Evolutionary conservation across 2,888 invertebrate species (phyloP).

Genomic region (Epinotia ramella): DNA sequence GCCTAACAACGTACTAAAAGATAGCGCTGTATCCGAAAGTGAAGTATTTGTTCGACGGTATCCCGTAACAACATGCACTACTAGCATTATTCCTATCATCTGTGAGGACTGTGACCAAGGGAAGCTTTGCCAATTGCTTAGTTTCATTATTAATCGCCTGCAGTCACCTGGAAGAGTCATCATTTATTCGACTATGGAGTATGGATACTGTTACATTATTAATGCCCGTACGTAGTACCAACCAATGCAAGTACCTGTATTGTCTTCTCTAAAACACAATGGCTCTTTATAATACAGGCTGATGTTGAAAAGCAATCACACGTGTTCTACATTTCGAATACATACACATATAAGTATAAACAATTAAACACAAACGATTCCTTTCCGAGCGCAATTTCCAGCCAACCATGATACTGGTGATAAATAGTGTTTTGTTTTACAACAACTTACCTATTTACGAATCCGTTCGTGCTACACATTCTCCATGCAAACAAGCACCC

Average conservation of each 20-base stretch:
- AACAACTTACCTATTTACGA: constrained; percentile 9
- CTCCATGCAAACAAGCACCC: constrained; percentile 54
- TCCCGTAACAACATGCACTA: too few species aligned
- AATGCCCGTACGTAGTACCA: neutral
- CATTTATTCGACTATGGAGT: neutral
- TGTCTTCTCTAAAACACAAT: neutral
- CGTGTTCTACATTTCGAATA: neutral
- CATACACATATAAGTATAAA: too few species aligned
- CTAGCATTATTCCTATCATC: too few species aligned
- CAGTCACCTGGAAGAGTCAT: neutral
- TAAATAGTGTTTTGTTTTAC: constrained; percentile 18
- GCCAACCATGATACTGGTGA: constrained; percentile 3
- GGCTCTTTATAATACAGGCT: neutral
- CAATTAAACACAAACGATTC: neutral
- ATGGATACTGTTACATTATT: neutral
- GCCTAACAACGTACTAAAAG: too few species aligned
- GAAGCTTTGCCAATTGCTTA: too few species aligned
- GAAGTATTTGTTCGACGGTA: too few species aligned
- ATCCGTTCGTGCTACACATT: constrained; percentile 34
- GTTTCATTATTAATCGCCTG: neutral
- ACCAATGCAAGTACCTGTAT: neutral
- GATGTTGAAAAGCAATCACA: neutral
- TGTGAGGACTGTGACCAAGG: too few species aligned
- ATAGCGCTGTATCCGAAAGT: too few species aligned
- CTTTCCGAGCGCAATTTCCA: neutral